A percentile compares a stretch with the other conserved stretches of the same genome.
phyloP scores from a whole-genome alignment of 1,140 invertebrate genomes.

The Melipona quadrifasciata region DNA sequence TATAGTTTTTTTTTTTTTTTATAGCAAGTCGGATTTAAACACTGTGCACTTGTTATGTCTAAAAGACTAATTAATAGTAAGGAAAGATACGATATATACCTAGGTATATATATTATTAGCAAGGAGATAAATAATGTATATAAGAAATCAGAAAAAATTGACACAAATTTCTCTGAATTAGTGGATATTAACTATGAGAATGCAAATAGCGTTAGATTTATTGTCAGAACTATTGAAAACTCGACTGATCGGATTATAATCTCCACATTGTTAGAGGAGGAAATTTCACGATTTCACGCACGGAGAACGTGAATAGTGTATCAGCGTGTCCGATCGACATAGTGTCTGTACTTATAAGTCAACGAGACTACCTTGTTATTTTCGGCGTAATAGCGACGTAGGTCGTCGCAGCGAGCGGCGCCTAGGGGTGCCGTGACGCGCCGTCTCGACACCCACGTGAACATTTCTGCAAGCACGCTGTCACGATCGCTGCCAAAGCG shows the following conservation, averaged over 20 bases:
- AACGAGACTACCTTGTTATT: slow-evolving; percentile 59
- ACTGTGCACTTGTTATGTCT: background rate
- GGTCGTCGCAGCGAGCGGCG: slow-evolving; percentile 51
- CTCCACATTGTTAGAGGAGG: background rate
- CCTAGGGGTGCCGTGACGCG: slow-evolving; percentile 58
- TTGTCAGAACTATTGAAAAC: background rate
- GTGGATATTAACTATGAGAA: background rate
- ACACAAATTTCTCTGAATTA: background rate
- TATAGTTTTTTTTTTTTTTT: background rate
- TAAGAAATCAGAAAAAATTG: background rate
- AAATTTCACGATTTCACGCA: slow-evolving; percentile 28
- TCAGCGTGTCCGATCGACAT: background rate
- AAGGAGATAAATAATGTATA: background rate
- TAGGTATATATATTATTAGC: too few relatives aligned
- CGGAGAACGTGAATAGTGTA: slow-evolving; percentile 37
- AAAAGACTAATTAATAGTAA: too few relatives aligned
- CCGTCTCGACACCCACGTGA: slow-evolving; percentile 66
- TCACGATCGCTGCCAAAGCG: slow-evolving; percentile 57
- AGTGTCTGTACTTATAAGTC: slow-evolving; percentile 46
- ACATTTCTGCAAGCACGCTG: slow-evolving; percentile 44
- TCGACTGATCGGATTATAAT: slow-evolving; percentile 37
- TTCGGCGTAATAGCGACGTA: slow-evolving; percentile 50
- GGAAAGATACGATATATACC: too few relatives aligned
- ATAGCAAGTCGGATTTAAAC: background rate
- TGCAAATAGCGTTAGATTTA: background rate